Base-by-base conservation (phyloP, 2,797 vertebrate species). In the Mallotus villosus region DNA sequence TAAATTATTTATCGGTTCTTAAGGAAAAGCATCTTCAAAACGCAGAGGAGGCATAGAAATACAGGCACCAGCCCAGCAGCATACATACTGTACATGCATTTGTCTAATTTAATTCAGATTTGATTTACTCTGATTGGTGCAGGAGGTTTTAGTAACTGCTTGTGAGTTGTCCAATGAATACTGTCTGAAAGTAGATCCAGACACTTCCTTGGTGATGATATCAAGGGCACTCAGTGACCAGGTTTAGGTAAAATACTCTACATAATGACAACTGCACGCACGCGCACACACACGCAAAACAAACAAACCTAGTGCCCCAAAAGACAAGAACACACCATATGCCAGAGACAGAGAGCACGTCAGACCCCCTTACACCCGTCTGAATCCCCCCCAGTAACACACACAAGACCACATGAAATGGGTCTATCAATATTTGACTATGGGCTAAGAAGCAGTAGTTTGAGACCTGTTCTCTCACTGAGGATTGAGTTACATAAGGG, bases 331-430 rank as follows among this genome's bases (percentile, higher is more conserved):
- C 55, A 34, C 41, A 22, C 78, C 68, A 60, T 19, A 78, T 60
- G 67, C 70, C 49, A 61, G 63, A 29, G 55, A 74, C 81, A 86
- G 79, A 80, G 62, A 84, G 75, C 61, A 68, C 46, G 61, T 69
- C 67, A 70, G 8, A 59, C 8, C 4, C 22, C 5, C 2, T 12
- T 14, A 14, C 1, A 24, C 17, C 61, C 14, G 11, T 12, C 27
- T 70, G 34, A 9, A 59, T 3, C 59, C 70, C 66, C 77, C 32
- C 73, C 68, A 12, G 49, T 25, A 6, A 22, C 25, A 51, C 17
- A 68, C 62, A 60, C n/a, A 3, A 32, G 19, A 19, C 11, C 29
- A 1, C 65, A 62, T 32, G 25, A 21, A n/a, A 55, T 71, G 24
- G 19, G 51, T 81, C 68, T 62, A 73, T 78, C 57, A 32, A 77